Conservation (phyloP, 2,113 vertebrate species). For the Oryzias javanicus region DNA sequence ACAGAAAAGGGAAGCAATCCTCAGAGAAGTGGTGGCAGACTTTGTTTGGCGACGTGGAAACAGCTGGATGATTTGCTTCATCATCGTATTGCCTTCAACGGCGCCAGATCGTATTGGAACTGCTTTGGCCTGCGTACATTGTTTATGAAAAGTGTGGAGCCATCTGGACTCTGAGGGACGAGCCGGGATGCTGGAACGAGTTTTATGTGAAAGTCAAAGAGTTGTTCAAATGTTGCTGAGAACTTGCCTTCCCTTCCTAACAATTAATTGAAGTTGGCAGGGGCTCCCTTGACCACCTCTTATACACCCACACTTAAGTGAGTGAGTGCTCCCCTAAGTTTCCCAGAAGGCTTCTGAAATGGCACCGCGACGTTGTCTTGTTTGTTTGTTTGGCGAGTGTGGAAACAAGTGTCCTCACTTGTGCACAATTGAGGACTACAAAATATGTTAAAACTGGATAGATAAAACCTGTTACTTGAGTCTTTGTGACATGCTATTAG, state of each 20-base stretch:
- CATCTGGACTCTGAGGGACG: conserved; percentile 23
- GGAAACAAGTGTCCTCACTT: no score
- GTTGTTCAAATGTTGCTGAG: neutral
- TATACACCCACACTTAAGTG: neutral
- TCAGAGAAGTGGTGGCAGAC: conserved; percentile 4
- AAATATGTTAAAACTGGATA: no score
- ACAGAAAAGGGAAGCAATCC: conserved; percentile 9
- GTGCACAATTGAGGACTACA: no score
- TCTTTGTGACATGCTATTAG: no score
- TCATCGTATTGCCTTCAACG: neutral
- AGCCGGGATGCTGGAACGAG: conserved; percentile 1
- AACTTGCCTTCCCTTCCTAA: neutral
- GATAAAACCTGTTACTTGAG: no score
- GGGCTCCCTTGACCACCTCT: neutral
- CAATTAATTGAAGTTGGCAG: neutral
- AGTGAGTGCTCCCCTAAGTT: neutral
- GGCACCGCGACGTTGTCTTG: neutral
- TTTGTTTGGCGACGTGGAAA: neutral
- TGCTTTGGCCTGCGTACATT: conserved; percentile 10
- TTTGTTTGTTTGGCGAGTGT: no score
- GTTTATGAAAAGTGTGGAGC: conserved; percentile 1
- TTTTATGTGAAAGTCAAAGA: conserved; percentile 5
- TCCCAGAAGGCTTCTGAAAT: neutral
- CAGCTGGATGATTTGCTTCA: conserved; percentile 1
- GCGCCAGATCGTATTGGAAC: neutral